phyloP scores from a whole-genome alignment of 2,888 invertebrate species.

The Acleris holmiana region DNA sequence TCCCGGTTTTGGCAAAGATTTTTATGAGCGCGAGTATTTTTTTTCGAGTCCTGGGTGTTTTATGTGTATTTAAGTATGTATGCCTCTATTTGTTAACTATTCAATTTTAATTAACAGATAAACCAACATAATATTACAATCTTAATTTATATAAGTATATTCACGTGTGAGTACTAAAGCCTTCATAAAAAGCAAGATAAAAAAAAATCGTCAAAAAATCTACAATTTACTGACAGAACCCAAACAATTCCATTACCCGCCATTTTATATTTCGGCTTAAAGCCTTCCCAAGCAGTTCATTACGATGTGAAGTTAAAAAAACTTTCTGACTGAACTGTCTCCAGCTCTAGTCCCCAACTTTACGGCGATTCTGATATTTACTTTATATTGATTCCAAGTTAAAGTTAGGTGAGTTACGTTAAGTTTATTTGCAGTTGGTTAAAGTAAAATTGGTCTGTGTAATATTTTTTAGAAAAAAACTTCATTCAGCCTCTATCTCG shows the following conservation, averaged over 20 bases:
- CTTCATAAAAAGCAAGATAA: too few species aligned
- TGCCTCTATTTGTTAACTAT: too few species aligned
- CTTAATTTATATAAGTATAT: too few species aligned
- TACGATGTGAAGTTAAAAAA: conserved; percentile 52
- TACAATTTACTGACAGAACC: neutral
- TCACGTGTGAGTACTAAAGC: too few species aligned
- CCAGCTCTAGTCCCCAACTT: conserved; percentile 38
- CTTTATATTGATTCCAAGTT: conserved; percentile 31
- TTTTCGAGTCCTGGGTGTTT: too few species aligned
- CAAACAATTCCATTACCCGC: neutral
- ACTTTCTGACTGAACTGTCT: conserved; percentile 48
- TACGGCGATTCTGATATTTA: conserved; percentile 24
- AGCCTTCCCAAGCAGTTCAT: conserved; percentile 52
- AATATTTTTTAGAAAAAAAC: too few species aligned
- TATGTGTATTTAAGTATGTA: too few species aligned
- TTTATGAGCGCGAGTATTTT: neutral
- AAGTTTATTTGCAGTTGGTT: conserved; percentile 11
- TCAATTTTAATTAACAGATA: too few species aligned
- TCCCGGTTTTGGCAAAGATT: neutral
- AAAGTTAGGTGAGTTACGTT: conserved; percentile 5
- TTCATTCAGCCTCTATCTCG: too few species aligned
- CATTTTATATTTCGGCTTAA: conserved; percentile 28
- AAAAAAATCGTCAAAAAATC: too few species aligned
- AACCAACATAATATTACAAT: too few species aligned
- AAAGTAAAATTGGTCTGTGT: neutral